A percentile compares a stretch with the other conserved stretches of the same genome.
Conservation (phyloP, 2,797 vertebrate species). For the Sus cebifrons region DNA sequence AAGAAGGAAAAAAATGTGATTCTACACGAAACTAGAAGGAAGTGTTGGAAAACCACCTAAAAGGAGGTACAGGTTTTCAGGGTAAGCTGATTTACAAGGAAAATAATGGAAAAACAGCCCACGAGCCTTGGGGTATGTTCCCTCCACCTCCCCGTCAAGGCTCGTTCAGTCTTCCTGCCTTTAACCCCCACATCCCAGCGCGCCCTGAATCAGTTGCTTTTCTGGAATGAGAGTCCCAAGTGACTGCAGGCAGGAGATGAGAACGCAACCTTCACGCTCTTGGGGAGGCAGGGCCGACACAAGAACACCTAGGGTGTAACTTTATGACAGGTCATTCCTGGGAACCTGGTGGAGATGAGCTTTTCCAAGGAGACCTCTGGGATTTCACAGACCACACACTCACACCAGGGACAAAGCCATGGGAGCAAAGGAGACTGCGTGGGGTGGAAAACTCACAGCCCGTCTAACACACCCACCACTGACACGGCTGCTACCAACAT, state of each 20-base stretch:
- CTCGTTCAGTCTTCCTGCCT: neutral
- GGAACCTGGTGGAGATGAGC: neutral
- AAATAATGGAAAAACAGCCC: neutral
- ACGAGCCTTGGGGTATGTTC: rapidly evolving
- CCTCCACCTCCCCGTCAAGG: neutral
- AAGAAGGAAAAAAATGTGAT: neutral
- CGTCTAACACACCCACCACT: no score
- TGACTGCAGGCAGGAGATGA: rapidly evolving
- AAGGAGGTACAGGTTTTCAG: neutral
- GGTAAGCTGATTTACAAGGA: rapidly evolving
- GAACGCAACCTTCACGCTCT: rapidly evolving
- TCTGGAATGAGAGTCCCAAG: neutral
- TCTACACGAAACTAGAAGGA: neutral
- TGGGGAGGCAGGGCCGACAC: rapidly evolving
- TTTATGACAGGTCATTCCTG: rapidly evolving
- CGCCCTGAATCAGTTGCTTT: neutral
- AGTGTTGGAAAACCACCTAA: neutral
- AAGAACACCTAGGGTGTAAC: rapidly evolving
- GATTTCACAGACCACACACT: neutral
- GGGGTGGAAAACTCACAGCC: neutral
- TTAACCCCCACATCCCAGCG: rapidly evolving
- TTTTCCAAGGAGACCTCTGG: neutral
- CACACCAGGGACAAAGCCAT: neutral
- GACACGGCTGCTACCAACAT: neutral
- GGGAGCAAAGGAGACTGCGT: rapidly evolving